phyloP scores from a whole-genome alignment of 1,140 invertebrate species.

The Plectrocnemia conspersa region DNA sequence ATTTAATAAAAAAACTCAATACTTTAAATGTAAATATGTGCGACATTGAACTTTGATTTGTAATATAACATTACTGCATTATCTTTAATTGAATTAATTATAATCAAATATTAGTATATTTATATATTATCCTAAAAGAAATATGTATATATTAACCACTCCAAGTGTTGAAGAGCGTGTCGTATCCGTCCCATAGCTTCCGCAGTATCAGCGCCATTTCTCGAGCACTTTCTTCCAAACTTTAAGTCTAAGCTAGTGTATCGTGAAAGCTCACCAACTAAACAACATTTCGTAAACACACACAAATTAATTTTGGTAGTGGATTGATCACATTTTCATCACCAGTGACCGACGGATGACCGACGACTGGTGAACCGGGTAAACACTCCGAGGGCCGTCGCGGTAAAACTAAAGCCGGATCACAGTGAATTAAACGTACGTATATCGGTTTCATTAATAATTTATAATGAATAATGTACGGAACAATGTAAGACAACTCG shows the following conservation, averaged over 20 bases:
- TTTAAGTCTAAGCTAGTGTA: neutral
- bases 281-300: neutral
- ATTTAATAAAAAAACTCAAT: too few species aligned
- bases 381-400: too few species aligned
- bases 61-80: too few species aligned
- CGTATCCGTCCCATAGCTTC: constrained; percentile 34
- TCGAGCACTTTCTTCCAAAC: neutral
- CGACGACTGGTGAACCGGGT: neutral
- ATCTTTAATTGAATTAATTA: too few species aligned
- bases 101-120: neutral
- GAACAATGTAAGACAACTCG: neutral
- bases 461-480: neutral
- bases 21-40: too few species aligned
- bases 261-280: neutral
- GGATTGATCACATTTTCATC: neutral
- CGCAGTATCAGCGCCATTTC: constrained; percentile 37
- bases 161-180: constrained; percentile 36
- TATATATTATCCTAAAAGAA: neutral
- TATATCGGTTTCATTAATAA: constrained; percentile 4
- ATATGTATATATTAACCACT: constrained; percentile 34
- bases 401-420: neutral
- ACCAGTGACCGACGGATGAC: neutral
- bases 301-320: neutral
- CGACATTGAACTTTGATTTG: too few species aligned
- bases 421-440: neutral